Base-by-base conservation (phyloP, 1,140 invertebrate species). In the Brachionus sp. region DNA sequence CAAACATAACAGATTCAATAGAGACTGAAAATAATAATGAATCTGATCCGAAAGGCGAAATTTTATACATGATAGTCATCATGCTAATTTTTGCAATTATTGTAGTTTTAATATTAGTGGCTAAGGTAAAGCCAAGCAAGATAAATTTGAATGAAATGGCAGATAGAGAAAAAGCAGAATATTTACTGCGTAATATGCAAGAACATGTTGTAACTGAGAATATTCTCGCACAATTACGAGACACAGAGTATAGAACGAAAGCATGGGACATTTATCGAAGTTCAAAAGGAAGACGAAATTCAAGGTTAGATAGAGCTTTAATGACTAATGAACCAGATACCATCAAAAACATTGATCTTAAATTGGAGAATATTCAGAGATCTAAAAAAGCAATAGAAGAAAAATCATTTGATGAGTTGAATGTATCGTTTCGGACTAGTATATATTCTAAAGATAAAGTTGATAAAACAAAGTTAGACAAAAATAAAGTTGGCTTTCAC, bases 161-260 rank as follows among this genome's bases (percentile, higher is more conserved):
- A 3, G 70, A 75, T 23, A 42, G 70, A 46, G 70, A 75, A 19
- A 75, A 75, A 46, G 70, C 70, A 13, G 70, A 75, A n/a, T 75
- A 75, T 29, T 46, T 75, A 46, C 23, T 75, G 13, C 70, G 70
- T 29, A 75, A 75, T 33, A 75, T 75, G 70, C 39, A 75, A 7
- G 70, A 75, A 46, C 70, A 75, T 46, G 70, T 75, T 19, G 70
- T 75, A 29, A 75, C 70, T 25, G 70, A 50, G 44, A 75, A 75
- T 23, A 75, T 75, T 42, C 23, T 75, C 7, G 70, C 44, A 46
- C 70, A 75, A 46, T 25, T 75, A 46, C 39, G 42, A 75, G 44
- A 75, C 16, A 75, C 23, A 9, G 70, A 75, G 25, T 75, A 13
- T n/a, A 23, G 70, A 46, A 23, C 37, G 5, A 75, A 75, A 75